Conservation (phyloP, 2,888 invertebrate genomes). For the Drosophila anomalata region DNA sequence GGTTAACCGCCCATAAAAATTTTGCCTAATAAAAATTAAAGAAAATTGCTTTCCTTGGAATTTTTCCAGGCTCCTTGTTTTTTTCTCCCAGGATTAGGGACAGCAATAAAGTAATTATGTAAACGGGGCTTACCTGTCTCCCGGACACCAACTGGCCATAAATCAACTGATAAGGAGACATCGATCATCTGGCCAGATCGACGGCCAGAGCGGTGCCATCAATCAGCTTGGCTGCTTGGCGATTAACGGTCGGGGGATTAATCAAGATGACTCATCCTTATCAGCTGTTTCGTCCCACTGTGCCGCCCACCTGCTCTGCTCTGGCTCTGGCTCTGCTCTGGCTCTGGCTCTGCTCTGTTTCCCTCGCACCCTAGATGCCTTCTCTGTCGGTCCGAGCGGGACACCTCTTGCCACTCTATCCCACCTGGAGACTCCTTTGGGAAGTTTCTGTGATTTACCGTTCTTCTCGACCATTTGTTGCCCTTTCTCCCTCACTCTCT, state of each 20-base stretch:
- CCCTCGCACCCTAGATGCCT: background rate
- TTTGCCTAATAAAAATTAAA: background rate
- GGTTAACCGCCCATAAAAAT: too few relatives aligned
- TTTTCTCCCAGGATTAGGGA: background rate
- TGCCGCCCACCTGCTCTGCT: constrained; percentile 5
- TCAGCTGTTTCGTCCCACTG: constrained; percentile 13
- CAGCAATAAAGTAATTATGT: constrained; percentile 3
- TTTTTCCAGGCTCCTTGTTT: background rate
- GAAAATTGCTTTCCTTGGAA: background rate
- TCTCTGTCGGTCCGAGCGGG: background rate
- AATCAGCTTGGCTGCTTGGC: constrained; percentile 20
- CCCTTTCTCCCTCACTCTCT: background rate
- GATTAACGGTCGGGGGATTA: constrained; percentile 1
- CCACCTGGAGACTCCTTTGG: constrained; percentile 21
- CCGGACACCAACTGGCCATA: background rate
- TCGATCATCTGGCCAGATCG: constrained; percentile 23
- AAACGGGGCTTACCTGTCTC: background rate
- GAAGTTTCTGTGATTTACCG: background rate
- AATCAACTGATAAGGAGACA: constrained; percentile 18
- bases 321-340: background rate
- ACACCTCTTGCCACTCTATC: background rate
- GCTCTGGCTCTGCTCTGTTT: background rate
- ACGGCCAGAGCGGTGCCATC: background rate
- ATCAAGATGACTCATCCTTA: constrained; percentile 13
- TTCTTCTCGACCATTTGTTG: background rate